Evolutionary conservation across 2,113 vertebrate species (phyloP), one percentile per base, ranked within the genome.

Genomic region (Gnathonemus echidnorhynchus): DNA sequence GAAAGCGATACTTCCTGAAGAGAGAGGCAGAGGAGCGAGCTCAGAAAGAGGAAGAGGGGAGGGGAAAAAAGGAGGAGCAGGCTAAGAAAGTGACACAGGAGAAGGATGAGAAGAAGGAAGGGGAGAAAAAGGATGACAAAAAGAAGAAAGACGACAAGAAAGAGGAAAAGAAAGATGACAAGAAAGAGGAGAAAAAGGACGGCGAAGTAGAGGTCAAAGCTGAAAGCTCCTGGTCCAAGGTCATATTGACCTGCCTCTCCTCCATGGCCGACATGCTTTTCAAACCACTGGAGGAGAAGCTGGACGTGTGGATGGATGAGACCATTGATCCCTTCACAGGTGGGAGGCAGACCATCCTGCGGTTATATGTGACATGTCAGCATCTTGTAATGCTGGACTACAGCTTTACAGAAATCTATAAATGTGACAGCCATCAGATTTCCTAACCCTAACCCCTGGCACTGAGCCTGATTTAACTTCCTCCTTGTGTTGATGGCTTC

Each of bases 271-370:
- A 96, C 88, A 0, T 42, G 0, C 0, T 93, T 42, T 70, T 96
- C 91, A 91, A 92, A 62, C 95, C 97, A 0, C 0, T 97, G 0
- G 97, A 96, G 92, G 92, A 95, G 27, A 89, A 11, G 19, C 90
- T 96, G 90, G 92, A 96, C 93, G 5, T 91, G 3, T 89, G 92
- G 93, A 45, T 94, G 89, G 93, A 94, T 2, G 0, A 0, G 1
- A 94, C 95, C 92, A 96, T 99, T 17, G 98, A 99, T 91, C 95
- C 97, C 0, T 97, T 97, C 88, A 96, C 97, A 96, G 98, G 97
- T 98, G 96, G 87, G 50, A 31, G 15, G 7, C 46, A 48, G 17
- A 31, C 39, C 27, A 56, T 39, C 96, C 5, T 97, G 95, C 87
- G 93, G 96, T 19, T 50, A 46, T 3, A 21, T n/a, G 9, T 1